phyloP scores from a whole-genome alignment of 2,113 vertebrate genomes.

The Pardalotus punctatus region DNA sequence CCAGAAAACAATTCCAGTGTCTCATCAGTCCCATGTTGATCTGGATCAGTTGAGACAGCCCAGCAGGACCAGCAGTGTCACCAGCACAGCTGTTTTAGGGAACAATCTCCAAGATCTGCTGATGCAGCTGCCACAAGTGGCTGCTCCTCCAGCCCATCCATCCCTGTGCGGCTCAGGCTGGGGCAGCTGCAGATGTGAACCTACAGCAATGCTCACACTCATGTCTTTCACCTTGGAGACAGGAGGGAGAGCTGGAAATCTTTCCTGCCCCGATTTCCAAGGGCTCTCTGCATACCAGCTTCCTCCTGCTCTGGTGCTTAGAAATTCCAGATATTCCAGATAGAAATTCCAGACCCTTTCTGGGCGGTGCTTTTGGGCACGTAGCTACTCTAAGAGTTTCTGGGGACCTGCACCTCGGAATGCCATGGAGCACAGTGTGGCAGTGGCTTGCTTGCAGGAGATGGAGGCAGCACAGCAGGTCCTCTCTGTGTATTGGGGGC shows the following conservation, averaged over 20 bases:
- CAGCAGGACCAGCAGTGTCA: neutral
- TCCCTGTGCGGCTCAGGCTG: neutral
- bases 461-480: neutral
- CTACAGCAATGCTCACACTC: neutral
- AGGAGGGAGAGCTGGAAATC: neutral
- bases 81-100: neutral
- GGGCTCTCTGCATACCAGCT: neutral
- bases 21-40: too few species aligned
- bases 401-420: neutral
- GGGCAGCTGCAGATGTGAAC: neutral
- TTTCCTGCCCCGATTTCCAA: neutral
- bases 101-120: neutral
- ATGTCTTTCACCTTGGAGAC: neutral
- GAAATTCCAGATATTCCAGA: too few species aligned
- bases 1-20: neutral
- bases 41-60: fast-evolving
- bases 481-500: neutral
- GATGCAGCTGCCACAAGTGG: neutral
- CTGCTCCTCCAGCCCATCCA: neutral
- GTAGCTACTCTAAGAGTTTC: neutral
- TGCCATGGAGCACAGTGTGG: neutral
- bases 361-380: neutral
- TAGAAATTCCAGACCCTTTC: too few species aligned
- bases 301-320: fast-evolving
- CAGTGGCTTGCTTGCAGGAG: neutral